Percentiles rank a stretch among this genome's conserved stretches.
Conservation (phyloP, 1,140 invertebrate species). For the Ptiloglossa arizonensis region DNA sequence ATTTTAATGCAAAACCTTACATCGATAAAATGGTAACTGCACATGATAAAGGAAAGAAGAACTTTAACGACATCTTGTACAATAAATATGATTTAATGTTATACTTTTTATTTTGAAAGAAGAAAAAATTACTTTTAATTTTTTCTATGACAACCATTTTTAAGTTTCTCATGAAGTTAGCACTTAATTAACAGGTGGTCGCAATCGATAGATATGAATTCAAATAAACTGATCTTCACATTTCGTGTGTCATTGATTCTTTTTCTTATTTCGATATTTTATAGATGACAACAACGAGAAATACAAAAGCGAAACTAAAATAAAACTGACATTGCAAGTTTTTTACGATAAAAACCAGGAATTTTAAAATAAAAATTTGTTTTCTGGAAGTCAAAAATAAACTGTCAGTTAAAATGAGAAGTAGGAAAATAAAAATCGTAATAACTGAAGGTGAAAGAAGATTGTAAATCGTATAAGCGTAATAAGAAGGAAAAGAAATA, state of each 20-base stretch:
- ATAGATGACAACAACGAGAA: neutral
- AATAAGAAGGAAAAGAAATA: neutral
- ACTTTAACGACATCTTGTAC: neutral
- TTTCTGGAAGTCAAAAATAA: neutral
- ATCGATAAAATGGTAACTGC: neutral
- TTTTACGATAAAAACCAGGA: neutral
- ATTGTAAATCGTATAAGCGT: neutral
- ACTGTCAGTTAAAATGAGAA: neutral
- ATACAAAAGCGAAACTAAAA: neutral
- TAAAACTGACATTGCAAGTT: neutral
- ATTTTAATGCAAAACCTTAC: conserved; percentile 20
- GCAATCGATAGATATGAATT: conserved; percentile 8
- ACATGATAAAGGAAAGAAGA: neutral
- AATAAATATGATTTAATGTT: neutral
- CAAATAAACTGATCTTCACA: neutral
- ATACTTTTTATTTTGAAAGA: neutral
- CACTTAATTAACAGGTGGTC: conserved; percentile 20
- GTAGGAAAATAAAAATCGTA: neutral
- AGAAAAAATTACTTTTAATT: neutral
- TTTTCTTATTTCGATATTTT: neutral
- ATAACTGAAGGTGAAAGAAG: neutral
- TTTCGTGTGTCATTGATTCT: neutral
- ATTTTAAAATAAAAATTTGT: neutral
- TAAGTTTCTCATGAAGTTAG: neutral
- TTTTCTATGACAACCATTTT: neutral